A percentile compares a stretch with the other conserved stretches of the same genome.
Conservation (phyloP, 2,888 invertebrate genomes). For the Tetranychus truncatus region DNA sequence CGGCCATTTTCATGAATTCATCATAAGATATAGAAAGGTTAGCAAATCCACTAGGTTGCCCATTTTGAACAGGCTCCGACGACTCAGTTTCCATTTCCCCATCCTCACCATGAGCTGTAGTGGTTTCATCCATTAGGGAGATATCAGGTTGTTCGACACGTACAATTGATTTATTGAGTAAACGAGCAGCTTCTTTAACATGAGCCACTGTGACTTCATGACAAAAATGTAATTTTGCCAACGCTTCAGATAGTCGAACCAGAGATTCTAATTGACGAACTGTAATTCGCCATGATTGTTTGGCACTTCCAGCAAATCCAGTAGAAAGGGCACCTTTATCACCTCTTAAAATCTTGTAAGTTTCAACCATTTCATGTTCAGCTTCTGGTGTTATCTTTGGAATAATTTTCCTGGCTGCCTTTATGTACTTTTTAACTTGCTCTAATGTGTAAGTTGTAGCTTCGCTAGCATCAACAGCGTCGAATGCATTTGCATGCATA, state of each 20-base stretch:
- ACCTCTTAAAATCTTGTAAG: slow-evolving; percentile 68
- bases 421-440: slow-evolving; percentile 83
- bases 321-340: slow-evolving; percentile 54
- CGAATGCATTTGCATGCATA: slow-evolving; percentile 64
- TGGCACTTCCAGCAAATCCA: slow-evolving; percentile 37
- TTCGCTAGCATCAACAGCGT: slow-evolving; percentile 30
- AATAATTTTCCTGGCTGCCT: slow-evolving; percentile 86
- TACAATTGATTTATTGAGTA: slow-evolving; percentile 88
- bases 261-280: slow-evolving; percentile 88
- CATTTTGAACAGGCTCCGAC: slow-evolving; percentile 11
- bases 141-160: slow-evolving; percentile 95
- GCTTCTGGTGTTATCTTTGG: slow-evolving; percentile 60
- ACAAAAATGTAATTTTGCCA: slow-evolving; percentile 86
- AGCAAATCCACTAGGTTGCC: background rate
- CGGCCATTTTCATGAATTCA: slow-evolving; percentile 77
- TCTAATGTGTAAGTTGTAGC: slow-evolving; percentile 53
- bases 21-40: slow-evolving; percentile 55
- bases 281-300: slow-evolving; percentile 82
- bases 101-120: slow-evolving; percentile 18
- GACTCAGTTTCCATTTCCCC: slow-evolving; percentile 14
- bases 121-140: slow-evolving; percentile 53
- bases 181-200: slow-evolving; percentile 70
- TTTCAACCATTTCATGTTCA: slow-evolving; percentile 59
- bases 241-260: slow-evolving; percentile 84
- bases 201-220: slow-evolving; percentile 65